Evolutionary conservation across 2,113 vertebrate genomes (phyloP).

Genomic region (Neodon shergylaensis): DNA sequence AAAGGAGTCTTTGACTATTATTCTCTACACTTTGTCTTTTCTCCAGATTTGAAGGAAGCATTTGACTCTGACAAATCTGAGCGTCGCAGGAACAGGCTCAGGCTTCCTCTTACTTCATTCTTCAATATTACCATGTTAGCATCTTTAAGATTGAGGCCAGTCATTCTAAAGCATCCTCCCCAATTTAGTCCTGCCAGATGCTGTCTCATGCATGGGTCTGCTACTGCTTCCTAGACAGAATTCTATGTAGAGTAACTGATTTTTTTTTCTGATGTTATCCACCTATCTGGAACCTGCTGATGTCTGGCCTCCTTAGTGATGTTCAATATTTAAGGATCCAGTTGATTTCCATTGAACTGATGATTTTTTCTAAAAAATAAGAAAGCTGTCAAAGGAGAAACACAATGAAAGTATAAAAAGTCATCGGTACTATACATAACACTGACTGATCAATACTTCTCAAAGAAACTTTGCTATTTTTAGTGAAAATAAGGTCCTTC

Average conservation of each 20-base stretch:
- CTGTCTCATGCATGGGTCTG: background rate
- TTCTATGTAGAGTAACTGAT: background rate
- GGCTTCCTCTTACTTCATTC: background rate
- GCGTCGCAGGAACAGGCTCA: background rate
- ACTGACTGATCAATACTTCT: background rate
- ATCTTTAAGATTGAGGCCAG: background rate
- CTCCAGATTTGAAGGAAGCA: background rate
- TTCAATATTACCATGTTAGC: background rate
- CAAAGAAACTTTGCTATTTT: background rate
- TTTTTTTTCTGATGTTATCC: background rate
- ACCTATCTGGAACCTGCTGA: background rate
- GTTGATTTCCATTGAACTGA: background rate
- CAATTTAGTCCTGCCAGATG: background rate
- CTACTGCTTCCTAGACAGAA: background rate
- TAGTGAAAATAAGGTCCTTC: too few relatives aligned
- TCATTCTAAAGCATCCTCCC: background rate
- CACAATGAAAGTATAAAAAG: accelerated
- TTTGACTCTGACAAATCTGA: background rate
- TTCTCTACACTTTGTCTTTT: background rate
- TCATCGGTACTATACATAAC: background rate
- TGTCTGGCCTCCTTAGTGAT: accelerated
- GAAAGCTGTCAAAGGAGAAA: background rate
- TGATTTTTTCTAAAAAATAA: background rate
- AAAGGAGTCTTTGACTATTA: background rate
- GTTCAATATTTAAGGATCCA: background rate